Percentiles rank a stretch among this genome's conserved stretches.
Evolutionary conservation across 2,888 invertebrate genomes (phyloP).

Genomic region (Epirrita christyi): DNA sequence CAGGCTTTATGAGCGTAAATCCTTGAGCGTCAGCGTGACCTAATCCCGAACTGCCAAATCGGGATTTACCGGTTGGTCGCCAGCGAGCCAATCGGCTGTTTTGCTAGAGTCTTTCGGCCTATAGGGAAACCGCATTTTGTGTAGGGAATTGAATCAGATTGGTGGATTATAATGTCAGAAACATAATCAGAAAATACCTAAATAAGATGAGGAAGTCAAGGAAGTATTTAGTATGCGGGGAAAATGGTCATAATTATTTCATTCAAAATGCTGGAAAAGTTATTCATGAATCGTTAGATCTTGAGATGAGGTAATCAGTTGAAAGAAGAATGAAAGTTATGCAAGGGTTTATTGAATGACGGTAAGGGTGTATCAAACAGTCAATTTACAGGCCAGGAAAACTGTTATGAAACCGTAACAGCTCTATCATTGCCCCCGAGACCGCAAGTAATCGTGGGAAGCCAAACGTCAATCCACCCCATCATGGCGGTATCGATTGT

Average conservation of each 20-base stretch:
- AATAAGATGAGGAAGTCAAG: neutral
- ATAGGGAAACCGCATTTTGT: slow-evolving; percentile 23
- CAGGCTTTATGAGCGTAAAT: slow-evolving; percentile 2
- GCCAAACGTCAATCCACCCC: slow-evolving; percentile 52
- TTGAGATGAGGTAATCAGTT: slow-evolving; percentile 1
- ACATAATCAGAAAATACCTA: neutral
- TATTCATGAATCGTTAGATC: neutral
- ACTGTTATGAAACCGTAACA: slow-evolving; percentile 19
- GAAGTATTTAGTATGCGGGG: neutral
- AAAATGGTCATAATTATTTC: neutral
- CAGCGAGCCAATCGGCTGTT: slow-evolving; percentile 23
- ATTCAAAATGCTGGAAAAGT: neutral
- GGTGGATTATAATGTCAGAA: slow-evolving; percentile 9
- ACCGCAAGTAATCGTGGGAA: slow-evolving; percentile 26
- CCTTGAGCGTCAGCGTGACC: too few species aligned
- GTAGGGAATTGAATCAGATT: slow-evolving; percentile 13
- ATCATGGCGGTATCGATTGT: slow-evolving; percentile 75
- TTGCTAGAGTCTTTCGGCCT: slow-evolving; percentile 10
- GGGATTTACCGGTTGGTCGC: slow-evolving; percentile 23
- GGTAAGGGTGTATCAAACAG: slow-evolving; percentile 16
- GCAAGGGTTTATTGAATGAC: slow-evolving; percentile 2
- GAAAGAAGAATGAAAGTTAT: neutral
- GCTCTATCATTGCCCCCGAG: slow-evolving; percentile 21
- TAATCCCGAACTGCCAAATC: slow-evolving; percentile 15
- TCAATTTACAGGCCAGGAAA: slow-evolving; percentile 7